These are phyloP conservation scores for Stenurella melanura DNA, from an alignment of 2,888 invertebrate genomes.

Conservation along the genomic window DNA sequence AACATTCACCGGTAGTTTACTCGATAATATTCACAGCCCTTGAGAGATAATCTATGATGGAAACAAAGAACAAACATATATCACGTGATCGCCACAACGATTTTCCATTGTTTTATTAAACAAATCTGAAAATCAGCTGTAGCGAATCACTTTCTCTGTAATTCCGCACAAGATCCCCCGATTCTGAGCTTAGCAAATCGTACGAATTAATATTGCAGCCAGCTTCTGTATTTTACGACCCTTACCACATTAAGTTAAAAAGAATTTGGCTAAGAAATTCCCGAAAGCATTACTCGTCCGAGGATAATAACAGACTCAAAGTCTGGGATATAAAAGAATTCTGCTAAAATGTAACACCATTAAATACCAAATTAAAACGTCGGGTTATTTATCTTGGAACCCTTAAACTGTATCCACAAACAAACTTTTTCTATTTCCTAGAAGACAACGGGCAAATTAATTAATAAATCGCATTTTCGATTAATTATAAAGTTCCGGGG, in stretches of 20 bases:
- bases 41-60: too few relatives aligned
- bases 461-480: constrained; percentile 20
- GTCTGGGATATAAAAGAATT: background rate
- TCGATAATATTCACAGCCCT: too few relatives aligned
- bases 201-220: background rate
- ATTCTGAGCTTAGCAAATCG: too few relatives aligned
- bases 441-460: background rate
- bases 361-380: constrained; percentile 7
- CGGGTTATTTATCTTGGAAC: constrained; percentile 12
- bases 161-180: too few relatives aligned
- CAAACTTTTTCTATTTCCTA: background rate
- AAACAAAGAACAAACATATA: too few relatives aligned
- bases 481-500: constrained; percentile 17
- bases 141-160: too few relatives aligned
- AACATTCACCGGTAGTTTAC: too few relatives aligned
- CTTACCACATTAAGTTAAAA: background rate
- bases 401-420: constrained; percentile 6
- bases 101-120: too few relatives aligned
- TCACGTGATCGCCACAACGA: too few relatives aligned
- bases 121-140: too few relatives aligned
- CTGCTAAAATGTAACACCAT: background rate
- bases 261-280: background rate
- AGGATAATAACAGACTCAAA: background rate
- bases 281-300: background rate
- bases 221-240: background rate